These are phyloP conservation scores for Meganola albula DNA, from an alignment of 2,888 invertebrate species.

Conservation along the genomic window DNA sequence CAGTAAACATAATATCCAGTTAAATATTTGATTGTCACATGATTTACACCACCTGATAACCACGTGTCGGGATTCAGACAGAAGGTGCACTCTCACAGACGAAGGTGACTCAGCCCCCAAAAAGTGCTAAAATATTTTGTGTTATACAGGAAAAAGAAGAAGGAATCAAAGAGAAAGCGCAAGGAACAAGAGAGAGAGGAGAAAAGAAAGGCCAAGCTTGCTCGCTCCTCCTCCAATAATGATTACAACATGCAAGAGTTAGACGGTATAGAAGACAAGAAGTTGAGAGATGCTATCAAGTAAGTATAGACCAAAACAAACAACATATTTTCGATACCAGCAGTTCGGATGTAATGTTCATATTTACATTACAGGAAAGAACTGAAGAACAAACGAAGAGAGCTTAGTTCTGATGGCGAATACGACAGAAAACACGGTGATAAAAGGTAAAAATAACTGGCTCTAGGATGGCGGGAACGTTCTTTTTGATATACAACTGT, in stretches of 20 bases:
- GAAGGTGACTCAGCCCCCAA: no score
- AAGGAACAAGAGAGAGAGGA: conserved; percentile 84
- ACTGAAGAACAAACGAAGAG: conserved; percentile 69
- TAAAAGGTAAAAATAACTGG: conserved; percentile 69
- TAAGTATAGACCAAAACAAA: conserved; percentile 43
- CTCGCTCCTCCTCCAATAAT: conserved; percentile 70
- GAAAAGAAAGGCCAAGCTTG: conserved; percentile 81
- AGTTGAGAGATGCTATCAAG: conserved; percentile 83
- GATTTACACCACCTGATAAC: no score
- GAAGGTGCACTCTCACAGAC: no score
- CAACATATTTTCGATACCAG: background rate
- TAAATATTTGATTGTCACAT: no score
- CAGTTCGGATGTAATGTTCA: background rate
- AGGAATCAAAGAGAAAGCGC: conserved; percentile 84
- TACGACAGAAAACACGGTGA: conserved; percentile 72
- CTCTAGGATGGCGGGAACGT: no score
- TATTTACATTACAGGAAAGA: conserved; percentile 55
- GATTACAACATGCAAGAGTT: conserved; percentile 82
- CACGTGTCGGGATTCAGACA: no score
- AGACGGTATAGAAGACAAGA: conserved; percentile 80
- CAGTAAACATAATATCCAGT: no score
- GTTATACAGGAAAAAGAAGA: conserved; percentile 79
- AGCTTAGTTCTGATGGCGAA: conserved; percentile 70
- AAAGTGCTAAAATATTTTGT: no score
- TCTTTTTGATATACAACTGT: no score